A percentile compares a stretch with the other conserved stretches of the same genome.
Evolutionary conservation across 2,113 vertebrate genomes (phyloP).

Genomic region (Burhinus oedicnemus): DNA sequence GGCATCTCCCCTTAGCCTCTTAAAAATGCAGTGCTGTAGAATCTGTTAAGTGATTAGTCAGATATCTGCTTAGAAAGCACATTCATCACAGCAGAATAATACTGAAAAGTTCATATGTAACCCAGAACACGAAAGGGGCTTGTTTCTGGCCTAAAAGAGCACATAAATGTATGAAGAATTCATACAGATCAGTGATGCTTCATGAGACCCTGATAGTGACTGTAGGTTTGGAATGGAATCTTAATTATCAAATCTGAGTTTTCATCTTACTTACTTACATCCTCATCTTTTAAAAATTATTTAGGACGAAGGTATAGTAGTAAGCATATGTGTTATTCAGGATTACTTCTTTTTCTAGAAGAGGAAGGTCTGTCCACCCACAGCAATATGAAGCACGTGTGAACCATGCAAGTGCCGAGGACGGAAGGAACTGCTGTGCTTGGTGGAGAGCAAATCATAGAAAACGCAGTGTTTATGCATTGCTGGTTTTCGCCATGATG

Average conservation of each 20-base stretch:
- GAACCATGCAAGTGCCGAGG: not conserved
- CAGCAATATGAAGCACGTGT: not conserved
- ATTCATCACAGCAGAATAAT: not conserved
- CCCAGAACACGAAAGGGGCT: not conserved
- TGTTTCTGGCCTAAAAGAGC: not conserved
- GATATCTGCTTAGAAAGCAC: not conserved
- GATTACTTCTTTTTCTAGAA: not conserved
- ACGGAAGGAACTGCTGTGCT: accelerated
- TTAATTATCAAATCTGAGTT: not conserved
- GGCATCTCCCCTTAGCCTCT: not conserved
- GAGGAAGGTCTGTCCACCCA: not conserved
- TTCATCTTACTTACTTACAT: not conserved
- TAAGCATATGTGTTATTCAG: accelerated
- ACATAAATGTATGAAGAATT: not conserved
- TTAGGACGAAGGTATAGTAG: not conserved
- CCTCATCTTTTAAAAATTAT: not conserved
- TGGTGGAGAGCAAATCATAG: not conserved
- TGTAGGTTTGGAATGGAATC: not conserved
- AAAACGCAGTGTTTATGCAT: not conserved
- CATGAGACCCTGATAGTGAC: accelerated
- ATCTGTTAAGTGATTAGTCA: not conserved
- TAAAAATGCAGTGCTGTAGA: not conserved
- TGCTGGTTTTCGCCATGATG: not conserved
- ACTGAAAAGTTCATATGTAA: not conserved
- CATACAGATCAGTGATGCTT: not conserved